Conservation (phyloP, 1,140 invertebrate genomes). For the Drosophila littoralis region DNA sequence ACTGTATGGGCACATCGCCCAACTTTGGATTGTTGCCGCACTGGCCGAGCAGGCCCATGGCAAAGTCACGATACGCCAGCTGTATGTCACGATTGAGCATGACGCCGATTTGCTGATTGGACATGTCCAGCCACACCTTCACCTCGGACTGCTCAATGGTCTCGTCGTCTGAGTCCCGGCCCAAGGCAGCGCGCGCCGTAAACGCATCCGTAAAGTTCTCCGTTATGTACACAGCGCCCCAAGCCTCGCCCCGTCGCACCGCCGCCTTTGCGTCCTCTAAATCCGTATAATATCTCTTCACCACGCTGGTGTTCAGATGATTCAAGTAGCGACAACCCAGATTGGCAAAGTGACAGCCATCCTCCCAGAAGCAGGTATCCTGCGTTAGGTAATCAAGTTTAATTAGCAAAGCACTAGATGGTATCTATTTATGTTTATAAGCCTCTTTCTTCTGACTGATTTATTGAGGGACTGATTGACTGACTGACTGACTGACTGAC, state of each 20-base stretch:
- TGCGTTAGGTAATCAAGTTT: not conserved
- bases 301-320: conserved; percentile 88
- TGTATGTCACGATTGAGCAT: conserved; percentile 92
- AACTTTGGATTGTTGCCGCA: conserved; percentile 92
- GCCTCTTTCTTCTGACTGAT: not conserved
- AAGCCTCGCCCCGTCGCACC: conserved; percentile 90
- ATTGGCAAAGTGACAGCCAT: conserved; percentile 88
- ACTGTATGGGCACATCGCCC: conserved; percentile 92
- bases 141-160: conserved; percentile 93
- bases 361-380: conserved; percentile 84
- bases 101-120: conserved; percentile 95
- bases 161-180: conserved; percentile 89
- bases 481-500: not conserved
- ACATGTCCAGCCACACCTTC: conserved; percentile 95
- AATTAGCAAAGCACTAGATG: not conserved
- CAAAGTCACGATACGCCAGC: conserved; percentile 91
- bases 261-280: conserved; percentile 88
- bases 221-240: conserved; percentile 94
- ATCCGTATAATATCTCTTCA: conserved; percentile 89
- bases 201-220: conserved; percentile 94
- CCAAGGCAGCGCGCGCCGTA: conserved; percentile 88
- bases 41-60: conserved; percentile 88
- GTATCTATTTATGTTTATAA: too few species aligned
- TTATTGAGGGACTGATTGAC: not conserved
- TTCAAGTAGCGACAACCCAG: conserved; percentile 91